A percentile compares a stretch with the other conserved stretches of the same genome.
Evolutionary conservation across 1,140 invertebrate species (phyloP).

Genomic region (Eriocheir sinensis): DNA sequence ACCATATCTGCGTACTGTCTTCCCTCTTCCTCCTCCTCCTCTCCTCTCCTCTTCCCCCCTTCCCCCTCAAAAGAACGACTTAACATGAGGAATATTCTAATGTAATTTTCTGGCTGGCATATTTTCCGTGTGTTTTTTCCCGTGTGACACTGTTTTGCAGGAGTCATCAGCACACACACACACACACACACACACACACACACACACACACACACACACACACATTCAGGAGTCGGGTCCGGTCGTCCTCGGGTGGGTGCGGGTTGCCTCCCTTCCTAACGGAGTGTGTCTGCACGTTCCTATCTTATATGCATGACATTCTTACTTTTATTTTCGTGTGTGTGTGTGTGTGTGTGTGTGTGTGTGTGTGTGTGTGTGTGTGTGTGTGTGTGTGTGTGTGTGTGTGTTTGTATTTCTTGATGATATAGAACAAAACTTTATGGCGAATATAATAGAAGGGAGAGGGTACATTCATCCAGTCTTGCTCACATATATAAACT

Average conservation of each 20-base stretch:
- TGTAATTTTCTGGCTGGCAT: slow-evolving; percentile 4
- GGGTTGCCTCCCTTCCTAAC: background rate
- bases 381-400: slow-evolving; percentile 21
- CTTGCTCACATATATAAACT: too few species aligned
- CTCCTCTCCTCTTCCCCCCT: too few species aligned
- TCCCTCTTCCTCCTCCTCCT: too few species aligned
- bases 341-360: background rate
- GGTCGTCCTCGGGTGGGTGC: too few species aligned
- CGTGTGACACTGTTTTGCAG: background rate
- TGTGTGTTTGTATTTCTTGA: background rate
- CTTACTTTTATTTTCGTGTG: background rate
- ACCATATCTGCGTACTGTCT: too few species aligned
- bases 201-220: too few species aligned
- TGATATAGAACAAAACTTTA: background rate
- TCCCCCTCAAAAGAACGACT: background rate
- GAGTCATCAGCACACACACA: too few species aligned
- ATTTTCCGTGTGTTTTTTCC: slow-evolving; percentile 12
- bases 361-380: background rate
- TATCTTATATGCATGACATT: slow-evolving; percentile 10
- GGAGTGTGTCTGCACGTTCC: background rate
- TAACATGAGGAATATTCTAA: slow-evolving; percentile 16
- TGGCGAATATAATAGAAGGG: background rate
- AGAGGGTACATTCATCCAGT: too few species aligned
- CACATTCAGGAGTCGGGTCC: too few species aligned
- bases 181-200: too few species aligned